Evolutionary conservation across 2,888 invertebrate genomes (phyloP), one percentile per base, ranked within the genome.

Genomic region (Amphipoea lucens): DNA sequence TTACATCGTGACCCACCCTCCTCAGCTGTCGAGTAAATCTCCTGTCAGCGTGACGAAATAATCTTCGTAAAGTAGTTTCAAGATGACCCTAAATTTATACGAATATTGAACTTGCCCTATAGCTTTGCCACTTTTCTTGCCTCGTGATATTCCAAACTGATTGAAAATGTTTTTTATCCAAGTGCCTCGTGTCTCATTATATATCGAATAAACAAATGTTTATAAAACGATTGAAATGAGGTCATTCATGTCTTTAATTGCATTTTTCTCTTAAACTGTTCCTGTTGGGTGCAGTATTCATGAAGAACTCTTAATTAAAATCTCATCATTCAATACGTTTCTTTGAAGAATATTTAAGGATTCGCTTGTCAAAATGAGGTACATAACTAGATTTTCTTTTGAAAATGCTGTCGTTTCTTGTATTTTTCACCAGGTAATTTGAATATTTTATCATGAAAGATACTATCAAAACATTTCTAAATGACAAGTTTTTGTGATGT

Each of bases 1-100:
- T 76, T 75, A 70, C 79, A 83, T 73, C 54, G 73, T 74, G 69
- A 72, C 20, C 82, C 69, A 86, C 85, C 87, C 85, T 87, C 68
- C 63, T 86, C 87, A 86, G 62, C 23, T 73, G 71, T 68, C 82
- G 42, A 68, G 69, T 79, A 74, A 76, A 76, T 74, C 76, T 75
- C 66, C 36, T 81, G 81, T 84, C 85, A 75, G 40, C 51, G 69
- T 83, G 78, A 85, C 51, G 76, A 81, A 79, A 88, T 88, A 86
- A 86, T 82, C 81, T 60, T 48, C 60, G 48, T 60, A 70, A 62
- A 73, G 40, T 71, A 63, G 62, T 68, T 57, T 75, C 68, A 57
- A 66, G 68, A 74, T 72, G 72, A 74, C 48, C 69, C 72, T 29
- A 67, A 51, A 29, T 62, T 60, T 77, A 74, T 57, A 29, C n/a